phyloP scores from a whole-genome alignment of 2,797 vertebrate genomes.

The Urosaurus nigricauda region DNA sequence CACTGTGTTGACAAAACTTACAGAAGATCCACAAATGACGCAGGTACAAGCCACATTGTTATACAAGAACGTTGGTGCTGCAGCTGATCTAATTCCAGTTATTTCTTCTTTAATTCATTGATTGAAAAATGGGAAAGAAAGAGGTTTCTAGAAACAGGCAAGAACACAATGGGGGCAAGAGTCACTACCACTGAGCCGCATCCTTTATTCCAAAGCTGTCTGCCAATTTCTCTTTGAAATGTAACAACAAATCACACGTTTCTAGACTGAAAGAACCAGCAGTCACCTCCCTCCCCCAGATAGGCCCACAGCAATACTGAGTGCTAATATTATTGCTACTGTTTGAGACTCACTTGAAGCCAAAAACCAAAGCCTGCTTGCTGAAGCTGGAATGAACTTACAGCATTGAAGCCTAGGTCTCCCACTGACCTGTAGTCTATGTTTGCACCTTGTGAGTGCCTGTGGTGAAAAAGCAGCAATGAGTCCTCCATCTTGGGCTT shows the following conservation, averaged over 20 bases:
- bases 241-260: neutral
- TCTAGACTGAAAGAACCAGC: neutral
- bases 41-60: neutral
- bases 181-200: neutral
- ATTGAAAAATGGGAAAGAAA: neutral
- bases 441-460: too few relatives aligned
- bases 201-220: neutral
- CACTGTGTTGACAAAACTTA: neutral
- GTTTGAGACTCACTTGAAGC: neutral
- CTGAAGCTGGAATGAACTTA: too few relatives aligned
- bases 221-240: neutral
- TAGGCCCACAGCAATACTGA: neutral
- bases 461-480: too few relatives aligned
- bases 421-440: too few relatives aligned
- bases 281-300: neutral
- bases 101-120: too few relatives aligned
- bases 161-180: neutral
- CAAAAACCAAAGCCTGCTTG: neutral
- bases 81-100: neutral
- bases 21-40: neutral
- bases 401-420: too few relatives aligned
- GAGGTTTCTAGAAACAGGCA: neutral
- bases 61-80: neutral
- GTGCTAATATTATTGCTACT: neutral
- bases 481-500: too few relatives aligned